Conservation (phyloP, 2,797 vertebrate genomes). For the Crenuchus spilurus region DNA sequence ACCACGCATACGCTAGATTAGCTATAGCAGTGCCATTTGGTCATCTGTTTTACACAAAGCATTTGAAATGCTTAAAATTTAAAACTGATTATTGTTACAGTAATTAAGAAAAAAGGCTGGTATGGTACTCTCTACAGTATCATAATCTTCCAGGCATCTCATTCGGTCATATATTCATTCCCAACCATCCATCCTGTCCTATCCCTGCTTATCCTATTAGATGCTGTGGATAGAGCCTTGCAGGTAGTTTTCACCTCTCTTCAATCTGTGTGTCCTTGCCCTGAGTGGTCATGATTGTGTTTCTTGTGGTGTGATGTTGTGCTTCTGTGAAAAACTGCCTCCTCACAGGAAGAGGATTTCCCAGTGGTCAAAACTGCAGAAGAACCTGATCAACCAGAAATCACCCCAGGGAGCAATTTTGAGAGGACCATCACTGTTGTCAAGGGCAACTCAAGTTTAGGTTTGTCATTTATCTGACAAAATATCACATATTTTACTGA, state of each 20-base stretch:
- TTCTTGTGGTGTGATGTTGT: conserved; percentile 13
- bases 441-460: conserved; percentile 96
- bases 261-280: conserved; percentile 18
- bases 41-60: no score
- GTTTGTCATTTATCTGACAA: conserved; percentile 73
- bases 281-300: conserved; percentile 20
- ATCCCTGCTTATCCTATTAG: conserved; percentile 3
- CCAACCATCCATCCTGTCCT: neutral
- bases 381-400: conserved; percentile 58
- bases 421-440: conserved; percentile 91
- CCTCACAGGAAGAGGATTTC: conserved; percentile 44
- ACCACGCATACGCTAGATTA: no score
- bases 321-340: conserved; percentile 7
- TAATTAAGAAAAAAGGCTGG: no score
- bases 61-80: no score
- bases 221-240: conserved; percentile 18
- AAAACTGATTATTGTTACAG: no score
- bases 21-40: no score
- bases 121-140: no score
- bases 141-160: neutral
- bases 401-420: conserved; percentile 77
- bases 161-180: neutral
- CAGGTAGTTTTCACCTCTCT: conserved; percentile 23
- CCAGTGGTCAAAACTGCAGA: conserved; percentile 71
- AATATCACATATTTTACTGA: neutral